phyloP scores from a whole-genome alignment of 2,113 vertebrate species.

The Paramisgurnus dabryanus region DNA sequence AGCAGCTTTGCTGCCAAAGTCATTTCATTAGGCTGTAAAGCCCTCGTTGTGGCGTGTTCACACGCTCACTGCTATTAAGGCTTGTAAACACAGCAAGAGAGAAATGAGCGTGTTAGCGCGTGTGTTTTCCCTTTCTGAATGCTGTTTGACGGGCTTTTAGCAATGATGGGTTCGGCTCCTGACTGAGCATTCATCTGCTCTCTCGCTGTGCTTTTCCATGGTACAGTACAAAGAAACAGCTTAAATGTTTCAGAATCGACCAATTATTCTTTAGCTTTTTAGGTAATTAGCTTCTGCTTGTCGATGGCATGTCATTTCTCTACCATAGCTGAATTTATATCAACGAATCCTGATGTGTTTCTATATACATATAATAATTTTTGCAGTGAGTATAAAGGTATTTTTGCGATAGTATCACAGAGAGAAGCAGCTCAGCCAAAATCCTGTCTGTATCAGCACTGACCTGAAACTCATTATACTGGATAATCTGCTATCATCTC shows the following conservation, averaged over 20 bases:
- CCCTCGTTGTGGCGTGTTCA: slow-evolving; percentile 38
- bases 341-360: not conserved
- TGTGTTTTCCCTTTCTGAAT: slow-evolving; percentile 33
- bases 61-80: slow-evolving; percentile 42
- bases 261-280: slow-evolving; percentile 31
- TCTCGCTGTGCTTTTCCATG: slow-evolving; percentile 40
- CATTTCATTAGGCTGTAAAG: slow-evolving; percentile 50
- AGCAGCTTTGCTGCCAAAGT: slow-evolving; percentile 31
- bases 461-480: slow-evolving; percentile 12
- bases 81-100: slow-evolving; percentile 52
- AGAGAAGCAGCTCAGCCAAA: not conserved
- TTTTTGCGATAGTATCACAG: too few relatives aligned
- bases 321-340: slow-evolving; percentile 2
- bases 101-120: slow-evolving; percentile 15
- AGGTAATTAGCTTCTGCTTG: slow-evolving; percentile 38
- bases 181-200: slow-evolving; percentile 44
- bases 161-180: slow-evolving; percentile 9
- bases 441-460: not conserved
- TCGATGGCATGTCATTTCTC: slow-evolving; percentile 12
- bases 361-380: not conserved
- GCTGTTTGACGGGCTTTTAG: slow-evolving; percentile 43
- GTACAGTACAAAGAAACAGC: slow-evolving; percentile 20
- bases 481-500: slow-evolving; percentile 17
- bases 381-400: not conserved
- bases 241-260: slow-evolving; percentile 19